Conservation (phyloP, 2,888 invertebrate species). For the Trichacis sp. region DNA sequence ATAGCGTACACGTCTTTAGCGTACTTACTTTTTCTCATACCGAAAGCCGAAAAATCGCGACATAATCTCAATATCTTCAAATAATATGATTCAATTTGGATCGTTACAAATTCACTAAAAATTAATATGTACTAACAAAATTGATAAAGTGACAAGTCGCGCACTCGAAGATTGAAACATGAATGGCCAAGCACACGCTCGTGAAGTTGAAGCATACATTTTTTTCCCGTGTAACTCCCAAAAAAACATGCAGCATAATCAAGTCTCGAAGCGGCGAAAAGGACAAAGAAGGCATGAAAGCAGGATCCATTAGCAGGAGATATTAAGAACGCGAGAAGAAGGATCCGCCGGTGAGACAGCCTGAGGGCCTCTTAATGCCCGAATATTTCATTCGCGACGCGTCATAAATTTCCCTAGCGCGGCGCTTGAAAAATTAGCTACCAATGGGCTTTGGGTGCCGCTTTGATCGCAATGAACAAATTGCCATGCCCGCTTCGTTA, state of each 20-base stretch:
- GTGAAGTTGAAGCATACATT: too few species aligned
- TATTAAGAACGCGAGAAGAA: constrained; percentile 32
- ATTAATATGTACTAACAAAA: too few species aligned
- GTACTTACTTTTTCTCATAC: too few species aligned
- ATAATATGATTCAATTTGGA: too few species aligned
- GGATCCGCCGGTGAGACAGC: constrained; percentile 20
- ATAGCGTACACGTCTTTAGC: too few species aligned
- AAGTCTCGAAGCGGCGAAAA: not conserved
- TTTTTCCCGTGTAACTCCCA: too few species aligned
- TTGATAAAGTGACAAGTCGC: too few species aligned
- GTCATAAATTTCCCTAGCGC: constrained; percentile 34
- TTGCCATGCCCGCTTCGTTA: constrained; percentile 24
- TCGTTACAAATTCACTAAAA: too few species aligned
- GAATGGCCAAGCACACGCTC: too few species aligned
- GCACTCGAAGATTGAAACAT: too few species aligned
- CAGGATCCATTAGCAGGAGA: constrained; percentile 37
- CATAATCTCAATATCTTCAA: too few species aligned
- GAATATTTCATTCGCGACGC: constrained; percentile 36
- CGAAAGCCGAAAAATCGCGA: too few species aligned
- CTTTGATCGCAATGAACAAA: constrained; percentile 41
- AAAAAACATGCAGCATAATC: not conserved
- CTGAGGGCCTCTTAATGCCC: constrained; percentile 28
- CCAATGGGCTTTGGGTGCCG: constrained; percentile 35
- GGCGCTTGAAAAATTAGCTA: constrained; percentile 34
- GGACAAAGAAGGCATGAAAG: constrained; percentile 7